Evolutionary conservation across 2,888 invertebrate genomes (phyloP), one percentile per base, ranked within the genome.

Genomic region (Trachelus stipa): DNA sequence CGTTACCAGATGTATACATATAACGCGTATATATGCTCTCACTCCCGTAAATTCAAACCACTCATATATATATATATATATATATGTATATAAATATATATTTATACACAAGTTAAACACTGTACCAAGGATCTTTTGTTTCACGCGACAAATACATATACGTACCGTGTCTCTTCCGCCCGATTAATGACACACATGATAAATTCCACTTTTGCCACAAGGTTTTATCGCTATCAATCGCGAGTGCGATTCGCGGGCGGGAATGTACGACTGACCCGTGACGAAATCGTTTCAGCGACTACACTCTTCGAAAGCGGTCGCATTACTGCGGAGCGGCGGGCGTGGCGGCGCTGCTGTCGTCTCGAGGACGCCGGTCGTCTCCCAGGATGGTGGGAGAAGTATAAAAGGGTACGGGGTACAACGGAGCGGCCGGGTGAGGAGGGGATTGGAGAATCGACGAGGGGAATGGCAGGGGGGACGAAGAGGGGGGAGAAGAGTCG

Each of bases 261-360:
- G 40, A 40, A 40, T 1, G 40, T 40, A 40, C 40, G 6, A 40
- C 15, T 40, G 15, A 15, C 40, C 15, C 56, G 56, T 56, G 9
- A 71, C 71, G 15, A 11, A 71, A 71, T 15, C 71, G 15, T 2
- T 30, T 15, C 2, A 3, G 9, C 86, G 80, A 85, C 84, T 84
- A 79, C 84, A 85, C 89, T 87, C 85, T 79, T 84, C 88, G 87
- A 83, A 85, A 86, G 88, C 90, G 88, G 85, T 90, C 90, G 90
- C 89, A 87, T 89, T 88, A 90, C 91, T 89, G 90, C 89, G 86
- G 88, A 88, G 80, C 85, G 85, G 82, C 86, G 85, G 85, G 86
- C 86, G 81, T 86, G 84, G 86, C 85, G 88, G 86, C 89, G 89
- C 86, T 88, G 85, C 81, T 12, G 80, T 87, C 88, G 88, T 79